Percentiles rank a stretch among this genome's conserved stretches.
Conservation (phyloP, 2,113 vertebrate species). For the Fulmarus glacialis region DNA sequence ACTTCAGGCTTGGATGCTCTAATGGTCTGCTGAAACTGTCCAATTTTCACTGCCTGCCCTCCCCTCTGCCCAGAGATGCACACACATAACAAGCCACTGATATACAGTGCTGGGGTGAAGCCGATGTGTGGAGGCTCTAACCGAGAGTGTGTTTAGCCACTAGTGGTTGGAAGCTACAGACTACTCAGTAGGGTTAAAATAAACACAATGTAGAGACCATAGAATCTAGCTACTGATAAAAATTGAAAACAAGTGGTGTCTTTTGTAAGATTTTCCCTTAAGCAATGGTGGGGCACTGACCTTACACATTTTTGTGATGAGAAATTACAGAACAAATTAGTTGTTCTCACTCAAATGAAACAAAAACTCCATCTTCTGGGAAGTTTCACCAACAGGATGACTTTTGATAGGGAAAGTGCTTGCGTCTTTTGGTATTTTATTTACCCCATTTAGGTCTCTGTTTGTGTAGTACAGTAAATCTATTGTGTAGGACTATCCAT, state of each 20-base stretch:
- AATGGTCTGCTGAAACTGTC: constrained; percentile 70
- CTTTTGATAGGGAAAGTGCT: not conserved
- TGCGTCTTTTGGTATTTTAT: not conserved
- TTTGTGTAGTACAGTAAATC: not conserved
- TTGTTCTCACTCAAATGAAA: not conserved
- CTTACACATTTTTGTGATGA: not conserved
- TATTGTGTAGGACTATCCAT: not conserved
- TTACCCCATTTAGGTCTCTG: not conserved
- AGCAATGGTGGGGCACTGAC: not conserved
- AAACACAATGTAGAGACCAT: not conserved
- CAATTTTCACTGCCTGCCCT: constrained; percentile 46
- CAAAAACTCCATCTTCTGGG: not conserved
- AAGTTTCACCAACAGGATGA: not conserved
- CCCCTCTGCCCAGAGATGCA: constrained; percentile 20
- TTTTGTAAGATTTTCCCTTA: not conserved
- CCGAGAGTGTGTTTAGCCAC: not conserved
- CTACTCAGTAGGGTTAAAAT: not conserved
- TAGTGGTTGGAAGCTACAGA: not conserved
- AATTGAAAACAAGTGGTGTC: not conserved
- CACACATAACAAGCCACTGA: not conserved
- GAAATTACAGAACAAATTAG: not conserved
- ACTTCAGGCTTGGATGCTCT: constrained; percentile 74
- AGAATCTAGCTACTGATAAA: not conserved
- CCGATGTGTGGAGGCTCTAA: not conserved
- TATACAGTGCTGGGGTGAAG: constrained; percentile 41